Conservation (phyloP, 2,797 vertebrate species). For the Rhadinocentrus ornatus region DNA sequence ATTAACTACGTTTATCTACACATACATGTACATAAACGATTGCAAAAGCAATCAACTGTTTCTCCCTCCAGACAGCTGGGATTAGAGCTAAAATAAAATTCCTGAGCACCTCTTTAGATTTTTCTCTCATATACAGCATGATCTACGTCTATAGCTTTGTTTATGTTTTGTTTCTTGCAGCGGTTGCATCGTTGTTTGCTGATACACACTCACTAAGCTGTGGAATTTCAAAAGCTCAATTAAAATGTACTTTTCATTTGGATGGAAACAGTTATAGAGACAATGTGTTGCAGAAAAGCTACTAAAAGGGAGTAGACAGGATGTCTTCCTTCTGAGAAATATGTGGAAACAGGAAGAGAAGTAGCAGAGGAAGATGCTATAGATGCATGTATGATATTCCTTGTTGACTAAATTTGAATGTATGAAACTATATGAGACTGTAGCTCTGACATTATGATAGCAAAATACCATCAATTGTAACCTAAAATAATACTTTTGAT, state of each 20-base stretch:
- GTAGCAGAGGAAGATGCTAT: slow-evolving; percentile 7
- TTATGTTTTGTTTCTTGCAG: not conserved
- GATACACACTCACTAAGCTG: not conserved
- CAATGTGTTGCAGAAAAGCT: too few relatives aligned
- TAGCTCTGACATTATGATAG: slow-evolving; percentile 40
- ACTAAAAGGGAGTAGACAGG: slow-evolving; percentile 1
- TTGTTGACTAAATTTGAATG: not conserved
- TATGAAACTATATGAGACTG: not conserved
- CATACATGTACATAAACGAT: not conserved
- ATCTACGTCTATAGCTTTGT: not conserved
- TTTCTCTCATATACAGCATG: not conserved
- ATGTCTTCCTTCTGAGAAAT: slow-evolving; percentile 30
- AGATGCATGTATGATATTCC: not conserved
- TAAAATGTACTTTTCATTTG: not conserved
- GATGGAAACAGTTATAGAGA: not conserved
- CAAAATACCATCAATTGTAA: slow-evolving; percentile 35
- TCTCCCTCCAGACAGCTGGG: not conserved
- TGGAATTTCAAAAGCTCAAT: not conserved
- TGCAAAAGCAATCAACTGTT: not conserved
- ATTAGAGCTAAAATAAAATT: not conserved
- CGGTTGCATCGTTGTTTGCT: too few relatives aligned
- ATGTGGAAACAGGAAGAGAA: slow-evolving; percentile 8
- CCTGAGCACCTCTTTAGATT: not conserved
- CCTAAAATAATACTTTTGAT: slow-evolving; percentile 14
- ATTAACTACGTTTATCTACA: not conserved